Percentiles rank a stretch among this genome's conserved stretches.
These are phyloP conservation scores for Drosophila pectinifera DNA, from an alignment of 1,140 invertebrate species.

Conservation along the genomic window DNA sequence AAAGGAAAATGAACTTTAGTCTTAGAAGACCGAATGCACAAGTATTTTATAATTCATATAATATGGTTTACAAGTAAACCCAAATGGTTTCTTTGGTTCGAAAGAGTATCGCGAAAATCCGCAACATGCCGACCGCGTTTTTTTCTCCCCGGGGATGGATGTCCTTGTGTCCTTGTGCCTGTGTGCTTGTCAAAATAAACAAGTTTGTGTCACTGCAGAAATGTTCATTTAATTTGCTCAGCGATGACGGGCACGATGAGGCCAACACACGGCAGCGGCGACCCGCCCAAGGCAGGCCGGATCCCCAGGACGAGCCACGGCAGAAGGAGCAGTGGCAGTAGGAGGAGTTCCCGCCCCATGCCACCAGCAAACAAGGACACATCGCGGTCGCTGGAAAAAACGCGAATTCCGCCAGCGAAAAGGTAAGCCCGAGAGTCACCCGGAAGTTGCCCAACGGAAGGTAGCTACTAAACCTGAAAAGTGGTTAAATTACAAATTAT, in stretches of 20 bases:
- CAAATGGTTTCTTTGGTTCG: neutral
- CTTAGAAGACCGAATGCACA: too few species aligned
- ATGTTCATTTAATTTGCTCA: slow-evolving; percentile 80
- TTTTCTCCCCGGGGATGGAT: slow-evolving; percentile 18
- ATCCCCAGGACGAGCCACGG: slow-evolving; percentile 2
- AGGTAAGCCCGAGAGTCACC: slow-evolving; percentile 26
- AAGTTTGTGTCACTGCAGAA: slow-evolving; percentile 82
- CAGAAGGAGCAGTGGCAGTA: neutral
- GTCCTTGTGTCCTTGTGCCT: slow-evolving; percentile 40
- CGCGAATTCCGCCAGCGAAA: slow-evolving; percentile 48
- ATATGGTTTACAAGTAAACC: neutral
- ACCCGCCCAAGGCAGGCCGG: slow-evolving; percentile 12
- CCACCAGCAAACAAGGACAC: slow-evolving; percentile 39
- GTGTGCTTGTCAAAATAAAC: slow-evolving; percentile 83
- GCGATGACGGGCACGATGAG: slow-evolving; percentile 54
- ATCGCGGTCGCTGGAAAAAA: slow-evolving; percentile 46
- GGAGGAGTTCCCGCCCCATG: neutral
- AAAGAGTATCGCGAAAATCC: slow-evolving; percentile 30
- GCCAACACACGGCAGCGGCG: slow-evolving; percentile 32
- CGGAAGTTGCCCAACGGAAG: slow-evolving; percentile 44
- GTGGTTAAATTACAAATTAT: slow-evolving; percentile 85
- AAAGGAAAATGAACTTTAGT: too few species aligned
- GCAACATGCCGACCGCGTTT: slow-evolving; percentile 10
- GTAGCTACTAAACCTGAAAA: slow-evolving; percentile 83
- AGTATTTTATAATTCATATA: neutral